phyloP scores from a whole-genome alignment of 2,888 invertebrate species.

The Lottia scabra region DNA sequence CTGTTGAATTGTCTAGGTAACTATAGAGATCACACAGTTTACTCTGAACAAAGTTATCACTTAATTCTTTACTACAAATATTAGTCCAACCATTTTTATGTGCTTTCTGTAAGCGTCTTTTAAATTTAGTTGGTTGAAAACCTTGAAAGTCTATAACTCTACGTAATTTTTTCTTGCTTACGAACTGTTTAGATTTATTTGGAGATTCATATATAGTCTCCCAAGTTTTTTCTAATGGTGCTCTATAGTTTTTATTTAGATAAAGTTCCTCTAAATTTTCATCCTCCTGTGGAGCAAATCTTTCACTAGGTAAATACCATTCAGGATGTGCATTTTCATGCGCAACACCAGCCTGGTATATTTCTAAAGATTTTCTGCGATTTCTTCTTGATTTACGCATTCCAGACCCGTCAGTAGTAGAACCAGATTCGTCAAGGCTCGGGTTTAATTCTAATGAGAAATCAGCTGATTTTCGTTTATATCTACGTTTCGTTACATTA shows the following conservation, averaged over 20 bases:
- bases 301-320: neutral
- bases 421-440: neutral
- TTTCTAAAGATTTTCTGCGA: conserved; percentile 5
- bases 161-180: conserved; percentile 38
- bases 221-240: conserved; percentile 47
- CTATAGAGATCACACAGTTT: conserved; percentile 31
- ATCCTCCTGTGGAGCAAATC: conserved; percentile 18
- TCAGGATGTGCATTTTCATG: neutral
- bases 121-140: conserved; percentile 41
- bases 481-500: neutral
- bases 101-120: conserved; percentile 46
- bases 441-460: neutral
- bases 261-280: conserved; percentile 45
- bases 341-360: neutral
- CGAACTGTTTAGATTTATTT: conserved; percentile 17
- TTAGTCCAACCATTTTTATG: conserved; percentile 43
- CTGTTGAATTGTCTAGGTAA: conserved; percentile 29
- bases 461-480: neutral
- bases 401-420: neutral
- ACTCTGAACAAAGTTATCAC: conserved; percentile 34
- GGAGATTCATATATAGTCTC: conserved; percentile 55
- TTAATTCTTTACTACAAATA: conserved; percentile 22
- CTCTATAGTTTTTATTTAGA: conserved; percentile 48
- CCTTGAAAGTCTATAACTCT: conserved; percentile 43
- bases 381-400: neutral